Conservation (phyloP, 2,888 invertebrate genomes). For the Lymantria dispar region DNA sequence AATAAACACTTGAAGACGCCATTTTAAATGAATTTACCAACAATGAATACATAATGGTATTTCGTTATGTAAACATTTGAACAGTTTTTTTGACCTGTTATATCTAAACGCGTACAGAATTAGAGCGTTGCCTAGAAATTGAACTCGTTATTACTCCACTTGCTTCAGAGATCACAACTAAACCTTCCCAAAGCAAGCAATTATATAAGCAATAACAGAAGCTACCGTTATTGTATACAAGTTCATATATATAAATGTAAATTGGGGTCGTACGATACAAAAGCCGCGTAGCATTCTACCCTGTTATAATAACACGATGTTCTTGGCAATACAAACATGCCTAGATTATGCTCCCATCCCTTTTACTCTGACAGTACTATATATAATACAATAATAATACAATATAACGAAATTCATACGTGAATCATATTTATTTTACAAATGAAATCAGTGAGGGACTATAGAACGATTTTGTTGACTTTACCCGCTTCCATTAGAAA, state of each 20-base stretch:
- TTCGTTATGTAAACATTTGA: too few relatives aligned
- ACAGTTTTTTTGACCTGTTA: too few relatives aligned
- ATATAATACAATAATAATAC: constrained; percentile 2
- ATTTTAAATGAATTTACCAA: too few relatives aligned
- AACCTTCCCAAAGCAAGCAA: too few relatives aligned
- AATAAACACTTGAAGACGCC: too few relatives aligned
- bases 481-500: not conserved
- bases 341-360: not conserved
- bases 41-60: too few relatives aligned
- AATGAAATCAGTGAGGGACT: not conserved
- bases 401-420: not conserved
- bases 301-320: not conserved
- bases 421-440: constrained; percentile 2
- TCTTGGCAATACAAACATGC: constrained; percentile 1
- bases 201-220: too few relatives aligned
- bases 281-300: not conserved
- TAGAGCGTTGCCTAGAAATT: too few relatives aligned
- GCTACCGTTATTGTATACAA: not conserved
- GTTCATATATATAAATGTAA: constrained; percentile 4
- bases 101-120: too few relatives aligned
- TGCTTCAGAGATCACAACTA: too few relatives aligned
- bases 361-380: not conserved
- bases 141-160: too few relatives aligned
- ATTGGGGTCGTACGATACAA: constrained; percentile 1
- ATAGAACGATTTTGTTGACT: not conserved